These are phyloP conservation scores for Leiothrix lutea DNA, from an alignment of 2,113 vertebrate species.

Conservation along the genomic window DNA sequence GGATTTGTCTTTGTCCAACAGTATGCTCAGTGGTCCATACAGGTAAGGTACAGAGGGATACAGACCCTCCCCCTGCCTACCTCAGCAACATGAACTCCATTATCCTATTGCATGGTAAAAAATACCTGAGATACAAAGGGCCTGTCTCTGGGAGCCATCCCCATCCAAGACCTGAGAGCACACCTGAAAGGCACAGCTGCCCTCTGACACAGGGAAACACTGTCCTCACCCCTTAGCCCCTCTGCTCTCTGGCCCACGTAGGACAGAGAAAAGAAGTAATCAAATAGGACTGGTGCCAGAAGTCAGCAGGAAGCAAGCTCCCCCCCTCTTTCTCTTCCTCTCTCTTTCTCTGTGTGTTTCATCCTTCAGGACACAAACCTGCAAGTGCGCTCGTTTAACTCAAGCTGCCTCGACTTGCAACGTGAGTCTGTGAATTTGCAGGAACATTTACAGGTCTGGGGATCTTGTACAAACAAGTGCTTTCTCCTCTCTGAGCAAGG, in stretches of 20 bases:
- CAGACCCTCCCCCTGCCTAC: background rate
- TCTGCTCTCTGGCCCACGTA: conserved; percentile 5
- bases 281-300: conserved; percentile 68
- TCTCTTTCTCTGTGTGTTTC: conserved; percentile 62
- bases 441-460: conserved; percentile 95
- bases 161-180: conserved; percentile 33
- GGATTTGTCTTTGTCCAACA: background rate
- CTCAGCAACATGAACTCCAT: background rate
- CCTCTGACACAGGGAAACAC: background rate
- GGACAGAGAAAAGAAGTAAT: conserved; percentile 55
- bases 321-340: conserved; percentile 62
- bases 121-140: background rate
- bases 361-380: conserved; percentile 90
- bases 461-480: conserved; percentile 95
- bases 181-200: conserved; percentile 2
- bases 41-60: background rate
- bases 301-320: conserved; percentile 75
- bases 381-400: conserved; percentile 99
- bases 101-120: background rate
- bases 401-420: conserved; percentile 96
- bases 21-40: background rate
- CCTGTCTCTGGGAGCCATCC: background rate
- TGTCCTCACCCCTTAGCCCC: background rate
- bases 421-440: conserved; percentile 96
- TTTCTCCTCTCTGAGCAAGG: conserved; percentile 93